Evolutionary conservation across 2,797 vertebrate genomes (phyloP), one percentile per base, ranked within the genome.

Genomic region (Myripristis murdjan): DNA sequence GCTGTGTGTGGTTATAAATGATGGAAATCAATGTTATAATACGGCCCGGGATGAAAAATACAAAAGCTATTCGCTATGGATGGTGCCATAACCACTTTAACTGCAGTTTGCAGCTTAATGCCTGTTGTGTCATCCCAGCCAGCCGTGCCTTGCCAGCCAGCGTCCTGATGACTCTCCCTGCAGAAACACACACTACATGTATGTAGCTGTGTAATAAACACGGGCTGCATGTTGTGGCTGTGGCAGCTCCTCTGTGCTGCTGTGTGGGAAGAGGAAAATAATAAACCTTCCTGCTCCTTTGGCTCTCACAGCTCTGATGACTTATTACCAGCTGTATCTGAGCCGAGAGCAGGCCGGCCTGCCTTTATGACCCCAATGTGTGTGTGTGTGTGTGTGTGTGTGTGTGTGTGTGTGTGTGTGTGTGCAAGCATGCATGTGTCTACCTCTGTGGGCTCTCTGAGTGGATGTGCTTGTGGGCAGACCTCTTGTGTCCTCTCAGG

Each of bases 261-360:
- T 39, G 63, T 47, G 51, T 60, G 60, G 49, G 68, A 56, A 57
- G 71, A 74, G 64, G 60, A 47, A 57, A 37, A 76, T 76, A 82
- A 85, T 79, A 80, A 81, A 83, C 43, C 81, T 77, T 52, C 60
- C 41, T 51, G 57, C 49, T 84, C 73, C 64, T 84, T 77, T 70
- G 78, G 73, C 74, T 78, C 76, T 80, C 73, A 65, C 65, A 67
- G 80, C 78, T 84, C 70, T 69, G 77, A 86, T 84, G 83, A 85
- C 81, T 81, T 86, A 86, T 84, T 74, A 81, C 71, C 61, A 51
- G 65, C 55, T 67, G 81, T 48, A 78, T 86, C 77, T 75, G 78
- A 84, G 76, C 79, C 73, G 74, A 70, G 70, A 77, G 35, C 44
- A 51, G 54, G 47, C 55, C 28, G 35, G 62, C 39, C 66, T 24